Conservation (phyloP, 2,888 invertebrate genomes). For the Gibbula magus region DNA sequence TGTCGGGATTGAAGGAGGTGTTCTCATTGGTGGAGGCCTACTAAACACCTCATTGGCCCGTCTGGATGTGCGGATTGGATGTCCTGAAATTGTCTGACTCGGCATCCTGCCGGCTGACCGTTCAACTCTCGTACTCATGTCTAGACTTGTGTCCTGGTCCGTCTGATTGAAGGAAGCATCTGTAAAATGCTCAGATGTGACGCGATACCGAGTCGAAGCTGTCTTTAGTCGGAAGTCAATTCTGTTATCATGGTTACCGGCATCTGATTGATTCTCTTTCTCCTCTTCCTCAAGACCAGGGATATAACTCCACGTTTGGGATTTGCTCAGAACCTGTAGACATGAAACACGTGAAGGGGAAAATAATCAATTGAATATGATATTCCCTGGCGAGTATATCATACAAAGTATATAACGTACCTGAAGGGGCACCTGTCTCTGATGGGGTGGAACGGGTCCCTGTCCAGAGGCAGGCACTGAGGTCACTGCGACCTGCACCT, state of each 20-base stretch:
- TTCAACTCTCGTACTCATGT: constrained; percentile 50
- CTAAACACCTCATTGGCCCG: constrained; percentile 54
- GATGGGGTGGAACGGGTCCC: constrained; percentile 38
- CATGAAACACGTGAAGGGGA: too few relatives aligned
- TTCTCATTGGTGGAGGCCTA: constrained; percentile 58
- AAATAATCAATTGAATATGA: too few relatives aligned
- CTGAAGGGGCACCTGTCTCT: constrained; percentile 17
- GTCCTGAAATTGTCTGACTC: constrained; percentile 48
- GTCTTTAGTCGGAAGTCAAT: not conserved
- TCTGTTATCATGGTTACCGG: not conserved
- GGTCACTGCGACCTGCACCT: constrained; percentile 54
- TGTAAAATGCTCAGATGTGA: not conserved
- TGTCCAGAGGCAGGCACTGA: constrained; percentile 47
- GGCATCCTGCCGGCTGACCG: constrained; percentile 66
- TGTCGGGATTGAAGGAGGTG: constrained; percentile 70
- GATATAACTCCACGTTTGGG: not conserved
- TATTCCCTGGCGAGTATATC: too few relatives aligned
- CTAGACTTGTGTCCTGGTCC: not conserved
- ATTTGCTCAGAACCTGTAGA: not conserved
- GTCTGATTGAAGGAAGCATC: not conserved
- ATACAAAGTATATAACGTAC: too few relatives aligned
- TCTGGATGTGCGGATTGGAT: constrained; percentile 57
- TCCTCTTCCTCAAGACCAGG: not conserved
- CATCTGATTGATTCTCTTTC: not conserved
- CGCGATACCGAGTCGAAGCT: not conserved